Evolutionary conservation across 1,140 invertebrate species (phyloP), one percentile per base, ranked within the genome.

Genomic region (Orius insidiosus): DNA sequence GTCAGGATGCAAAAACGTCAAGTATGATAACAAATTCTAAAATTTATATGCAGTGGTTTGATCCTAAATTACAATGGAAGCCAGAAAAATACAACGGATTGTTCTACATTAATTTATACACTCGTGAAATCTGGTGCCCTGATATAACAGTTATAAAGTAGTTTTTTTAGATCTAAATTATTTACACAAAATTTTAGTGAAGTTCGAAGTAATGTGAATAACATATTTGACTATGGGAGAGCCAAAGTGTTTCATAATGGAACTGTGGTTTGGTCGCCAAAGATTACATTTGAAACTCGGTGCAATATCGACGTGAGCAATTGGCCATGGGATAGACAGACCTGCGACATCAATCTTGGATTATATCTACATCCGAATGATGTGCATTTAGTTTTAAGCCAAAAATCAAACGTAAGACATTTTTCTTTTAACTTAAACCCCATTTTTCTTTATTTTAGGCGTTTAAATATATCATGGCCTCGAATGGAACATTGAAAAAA

Each of bases 1-100:
- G 2, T 44, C 18, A 44, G 42, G 42, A 44, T 44, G 31, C 31
- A 9, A 44, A 44, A 15, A 44, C 16, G 16, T 44, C 24, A 33
- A 11, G 31, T 5, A 11, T 44, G 31, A 44, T 30, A 4, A 44
- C 42, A 15, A 30, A 44, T 33, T 19, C 11, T 7, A 32, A 44
- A 15, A 16, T 44, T 9, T 7, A 44, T 14, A 15, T 44, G 31
- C 19, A 33, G 32, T 42, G 40, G 40, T 30, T 24, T 13, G 40
- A 42, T 24, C 19, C 16, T 1, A 42, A 30, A 11, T n/a, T 42
- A 9, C 16, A 42, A 42, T 42, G 40, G 40, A 30, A 42, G 11
- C 40, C 40, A 18, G 30, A 42, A 19, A 30, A 42, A 18, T 42
- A 24, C 30, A 30, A 19, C 5, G 30, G 30, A 24, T n/a, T 42